Conservation (phyloP, 2,113 vertebrate genomes). For the Gallinago media region DNA sequence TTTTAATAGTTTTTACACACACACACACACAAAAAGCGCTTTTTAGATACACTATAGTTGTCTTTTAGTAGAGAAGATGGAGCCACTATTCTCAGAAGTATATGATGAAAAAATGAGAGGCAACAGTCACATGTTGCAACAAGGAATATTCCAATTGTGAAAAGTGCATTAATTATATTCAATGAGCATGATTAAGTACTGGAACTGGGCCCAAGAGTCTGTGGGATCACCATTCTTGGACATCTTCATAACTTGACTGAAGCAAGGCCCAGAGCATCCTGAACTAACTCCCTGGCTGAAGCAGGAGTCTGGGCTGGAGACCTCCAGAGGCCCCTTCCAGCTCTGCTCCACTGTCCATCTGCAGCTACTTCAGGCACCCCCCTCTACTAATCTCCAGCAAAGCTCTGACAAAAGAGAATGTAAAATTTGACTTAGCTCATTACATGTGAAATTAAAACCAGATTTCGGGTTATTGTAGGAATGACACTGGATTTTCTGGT, state of each 20-base stretch:
- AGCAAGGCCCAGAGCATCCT: not conserved
- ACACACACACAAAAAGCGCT: not conserved
- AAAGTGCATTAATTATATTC: constrained; percentile 19
- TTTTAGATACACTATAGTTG: not conserved
- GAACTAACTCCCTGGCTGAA: not conserved
- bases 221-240: constrained; percentile 15
- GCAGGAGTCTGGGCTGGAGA: not conserved
- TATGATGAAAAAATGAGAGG: not conserved
- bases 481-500: not conserved
- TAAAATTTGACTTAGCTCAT: not conserved
- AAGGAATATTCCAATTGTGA: constrained; percentile 7
- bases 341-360: not conserved
- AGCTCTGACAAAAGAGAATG: not conserved
- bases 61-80: not conserved
- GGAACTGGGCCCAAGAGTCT: not conserved
- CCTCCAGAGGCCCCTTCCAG: not conserved
- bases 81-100: constrained; percentile 6
- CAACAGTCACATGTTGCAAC: constrained; percentile 17
- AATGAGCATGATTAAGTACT: not conserved
- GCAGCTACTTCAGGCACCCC: not conserved
- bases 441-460: not conserved
- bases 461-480: not conserved
- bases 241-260: not conserved
- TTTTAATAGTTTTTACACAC: not conserved
- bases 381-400: not conserved